These are phyloP conservation scores for Orchesella flavescens DNA, from an alignment of 2,888 invertebrate genomes.

Conservation along the genomic window DNA sequence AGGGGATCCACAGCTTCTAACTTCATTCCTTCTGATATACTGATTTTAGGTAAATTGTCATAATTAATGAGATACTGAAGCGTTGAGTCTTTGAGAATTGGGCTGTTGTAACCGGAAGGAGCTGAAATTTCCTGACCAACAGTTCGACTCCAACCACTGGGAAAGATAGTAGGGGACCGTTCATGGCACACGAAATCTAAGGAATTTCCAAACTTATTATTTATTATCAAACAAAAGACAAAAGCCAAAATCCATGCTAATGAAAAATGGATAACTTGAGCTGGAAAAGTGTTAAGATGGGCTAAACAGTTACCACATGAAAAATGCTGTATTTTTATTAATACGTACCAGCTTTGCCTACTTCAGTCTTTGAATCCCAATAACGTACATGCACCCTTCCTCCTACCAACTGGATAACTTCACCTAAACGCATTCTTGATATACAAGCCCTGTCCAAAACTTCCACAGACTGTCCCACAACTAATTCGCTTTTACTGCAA, in stretches of 20 bases:
- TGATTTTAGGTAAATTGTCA: slow-evolving; percentile 35
- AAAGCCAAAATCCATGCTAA: slow-evolving; percentile 50
- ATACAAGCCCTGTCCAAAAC: slow-evolving; percentile 96
- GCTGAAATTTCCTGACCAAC: slow-evolving; percentile 88
- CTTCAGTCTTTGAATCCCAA: slow-evolving; percentile 81
- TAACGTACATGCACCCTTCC: slow-evolving; percentile 93
- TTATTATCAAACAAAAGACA: background rate
- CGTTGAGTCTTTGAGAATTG: slow-evolving; percentile 70
- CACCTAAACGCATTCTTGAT: slow-evolving; percentile 90
- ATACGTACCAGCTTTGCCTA: slow-evolving; percentile 30
- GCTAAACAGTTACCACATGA: no score
- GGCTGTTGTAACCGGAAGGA: slow-evolving; percentile 72
- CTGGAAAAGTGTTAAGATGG: no score
- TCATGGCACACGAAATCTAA: slow-evolving; percentile 95
- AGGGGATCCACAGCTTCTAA: slow-evolving; percentile 97
- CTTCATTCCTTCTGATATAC: slow-evolving; percentile 86
- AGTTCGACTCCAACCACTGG: slow-evolving; percentile 94
- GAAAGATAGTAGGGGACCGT: slow-evolving; percentile 93
- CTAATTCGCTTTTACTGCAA: slow-evolving; percentile 32
- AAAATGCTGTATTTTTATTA: no score
- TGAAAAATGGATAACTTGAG: no score
- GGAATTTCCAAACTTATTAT: background rate
- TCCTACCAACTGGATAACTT: slow-evolving; percentile 91
- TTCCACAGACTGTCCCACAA: slow-evolving; percentile 85
- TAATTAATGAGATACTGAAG: slow-evolving; percentile 54